These are phyloP conservation scores for Conchocele bisecta DNA, from an alignment of 2,888 invertebrate genomes.

Conservation along the genomic window DNA sequence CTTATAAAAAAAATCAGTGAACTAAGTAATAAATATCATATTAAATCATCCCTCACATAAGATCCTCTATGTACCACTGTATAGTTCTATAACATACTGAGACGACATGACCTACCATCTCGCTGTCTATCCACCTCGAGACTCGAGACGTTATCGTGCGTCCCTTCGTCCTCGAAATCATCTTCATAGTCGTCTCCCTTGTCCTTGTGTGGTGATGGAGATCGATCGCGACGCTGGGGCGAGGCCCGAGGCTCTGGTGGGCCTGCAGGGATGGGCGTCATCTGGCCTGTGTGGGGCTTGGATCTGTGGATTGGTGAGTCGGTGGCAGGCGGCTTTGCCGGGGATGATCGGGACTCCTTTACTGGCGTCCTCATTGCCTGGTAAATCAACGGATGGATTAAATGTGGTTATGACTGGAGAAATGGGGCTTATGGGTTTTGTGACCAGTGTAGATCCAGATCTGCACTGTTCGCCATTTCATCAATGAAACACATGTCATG, in stretches of 20 bases:
- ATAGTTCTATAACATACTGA: too few species aligned
- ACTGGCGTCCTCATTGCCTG: slow-evolving; percentile 66
- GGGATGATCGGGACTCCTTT: slow-evolving; percentile 52
- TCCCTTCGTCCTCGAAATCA: slow-evolving; percentile 69
- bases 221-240: slow-evolving; percentile 11
- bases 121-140: slow-evolving; percentile 62
- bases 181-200: slow-evolving; percentile 66
- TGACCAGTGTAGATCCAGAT: too few species aligned
- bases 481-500: too few species aligned
- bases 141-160: slow-evolving; percentile 71
- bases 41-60: too few species aligned
- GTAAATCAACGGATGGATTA: slow-evolving; percentile 2
- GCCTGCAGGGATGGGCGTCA: slow-evolving; percentile 1
- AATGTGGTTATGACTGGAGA: too few species aligned
- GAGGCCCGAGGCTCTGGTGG: slow-evolving; percentile 19
- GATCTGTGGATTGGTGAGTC: slow-evolving; percentile 49
- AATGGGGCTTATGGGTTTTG: too few species aligned
- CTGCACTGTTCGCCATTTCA: too few species aligned
- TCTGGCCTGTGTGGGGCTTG: slow-evolving; percentile 29
- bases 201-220: slow-evolving; percentile 8
- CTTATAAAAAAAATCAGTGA: too few species aligned
- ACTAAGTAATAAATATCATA: too few species aligned
- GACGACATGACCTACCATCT: slow-evolving; percentile 30
- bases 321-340: slow-evolving; percentile 41
- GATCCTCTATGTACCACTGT: too few species aligned